phyloP scores from a whole-genome alignment of 1,140 invertebrate species.

The Lordiphosa stackelbergi region DNA sequence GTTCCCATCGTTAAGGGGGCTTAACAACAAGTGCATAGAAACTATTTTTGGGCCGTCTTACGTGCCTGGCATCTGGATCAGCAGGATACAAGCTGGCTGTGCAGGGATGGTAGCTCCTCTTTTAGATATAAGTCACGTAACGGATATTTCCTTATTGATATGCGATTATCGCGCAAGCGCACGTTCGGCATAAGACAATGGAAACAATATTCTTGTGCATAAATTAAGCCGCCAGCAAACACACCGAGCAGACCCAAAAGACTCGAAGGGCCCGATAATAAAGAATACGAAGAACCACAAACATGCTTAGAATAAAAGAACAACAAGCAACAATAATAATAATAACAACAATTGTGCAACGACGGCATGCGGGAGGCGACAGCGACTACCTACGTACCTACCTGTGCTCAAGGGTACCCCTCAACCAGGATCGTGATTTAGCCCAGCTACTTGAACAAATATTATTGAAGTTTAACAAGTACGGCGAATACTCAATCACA shows the following conservation, averaged over 20 bases:
- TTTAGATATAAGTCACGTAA: constrained; percentile 76
- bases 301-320: constrained; percentile 71
- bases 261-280: constrained; percentile 39
- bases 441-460: constrained; percentile 31
- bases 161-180: constrained; percentile 73
- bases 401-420: background rate
- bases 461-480: constrained; percentile 25
- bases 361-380: constrained; percentile 36
- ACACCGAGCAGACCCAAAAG: constrained; percentile 3
- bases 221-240: constrained; percentile 53
- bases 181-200: constrained; percentile 52
- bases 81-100: constrained; percentile 20
- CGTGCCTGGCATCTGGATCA: constrained; percentile 58
- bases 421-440: constrained; percentile 12
- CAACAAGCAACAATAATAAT: constrained; percentile 17
- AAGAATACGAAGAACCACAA: constrained; percentile 48
- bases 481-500: constrained; percentile 4
- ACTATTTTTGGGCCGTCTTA: constrained; percentile 54
- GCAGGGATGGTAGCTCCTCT: constrained; percentile 28
- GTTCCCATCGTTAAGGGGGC: constrained; percentile 28
- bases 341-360: constrained; percentile 35
- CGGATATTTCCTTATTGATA: constrained; percentile 77
- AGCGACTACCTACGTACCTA: constrained; percentile 8
- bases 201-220: constrained; percentile 44
- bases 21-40: constrained; percentile 48